Conservation (phyloP, 2,797 vertebrate genomes). For the Coilia nasus region DNA sequence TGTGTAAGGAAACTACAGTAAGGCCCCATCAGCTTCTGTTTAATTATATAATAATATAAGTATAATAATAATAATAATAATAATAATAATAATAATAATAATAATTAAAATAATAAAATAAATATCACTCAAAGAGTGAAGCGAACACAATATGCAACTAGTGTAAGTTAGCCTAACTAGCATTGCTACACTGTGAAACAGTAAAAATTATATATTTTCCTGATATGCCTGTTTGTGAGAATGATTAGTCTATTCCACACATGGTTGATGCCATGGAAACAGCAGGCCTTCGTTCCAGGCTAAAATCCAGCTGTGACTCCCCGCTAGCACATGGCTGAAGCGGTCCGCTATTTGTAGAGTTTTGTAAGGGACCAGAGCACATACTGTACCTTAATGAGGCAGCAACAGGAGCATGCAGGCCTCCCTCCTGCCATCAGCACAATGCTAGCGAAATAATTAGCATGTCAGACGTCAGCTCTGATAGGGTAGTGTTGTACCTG, state of each 20-base stretch:
- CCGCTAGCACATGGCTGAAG: not conserved
- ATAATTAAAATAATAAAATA: too few relatives aligned
- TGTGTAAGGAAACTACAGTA: too few relatives aligned
- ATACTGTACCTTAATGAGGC: not conserved
- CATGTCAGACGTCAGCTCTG: not conserved
- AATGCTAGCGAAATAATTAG: not conserved
- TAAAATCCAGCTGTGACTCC: not conserved
- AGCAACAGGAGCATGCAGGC: not conserved
- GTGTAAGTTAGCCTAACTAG: not conserved
- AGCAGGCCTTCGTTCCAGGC: not conserved
- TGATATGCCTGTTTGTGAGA: not conserved
- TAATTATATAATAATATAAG: too few relatives aligned
- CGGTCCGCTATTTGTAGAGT: not conserved
- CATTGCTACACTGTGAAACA: not conserved
- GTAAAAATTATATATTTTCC: not conserved
- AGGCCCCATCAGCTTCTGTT: too few relatives aligned
- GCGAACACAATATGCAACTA: too few relatives aligned
- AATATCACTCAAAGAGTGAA: too few relatives aligned
- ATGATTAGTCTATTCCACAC: not conserved
- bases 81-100: too few relatives aligned
- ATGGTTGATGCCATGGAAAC: not conserved
- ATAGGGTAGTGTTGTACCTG: not conserved
- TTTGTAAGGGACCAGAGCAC: not conserved
- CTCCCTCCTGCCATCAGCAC: not conserved
- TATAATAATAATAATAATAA: too few relatives aligned